Evolutionary conservation across 1,140 invertebrate genomes (phyloP).

Genomic region (Diachasmimorpha longicaudata): DNA sequence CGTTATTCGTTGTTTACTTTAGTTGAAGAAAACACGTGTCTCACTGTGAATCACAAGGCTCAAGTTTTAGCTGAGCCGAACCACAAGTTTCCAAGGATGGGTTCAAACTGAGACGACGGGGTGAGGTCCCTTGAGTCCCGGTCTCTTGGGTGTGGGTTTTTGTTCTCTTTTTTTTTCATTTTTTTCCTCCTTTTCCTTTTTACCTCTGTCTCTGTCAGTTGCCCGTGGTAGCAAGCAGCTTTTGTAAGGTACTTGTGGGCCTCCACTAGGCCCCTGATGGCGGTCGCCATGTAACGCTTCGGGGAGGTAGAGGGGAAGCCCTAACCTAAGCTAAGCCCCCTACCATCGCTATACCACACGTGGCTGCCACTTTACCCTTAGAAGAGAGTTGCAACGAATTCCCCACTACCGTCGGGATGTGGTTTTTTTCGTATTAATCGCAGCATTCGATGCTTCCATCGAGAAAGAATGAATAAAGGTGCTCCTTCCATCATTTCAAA

Average conservation of each 20-base stretch:
- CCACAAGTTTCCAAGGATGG: constrained; percentile 59
- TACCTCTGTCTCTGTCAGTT: constrained; percentile 26
- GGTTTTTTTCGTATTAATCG: background rate
- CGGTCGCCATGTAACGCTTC: constrained; percentile 26
- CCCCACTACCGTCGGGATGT: background rate
- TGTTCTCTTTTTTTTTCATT: constrained; percentile 51
- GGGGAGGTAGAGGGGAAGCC: constrained; percentile 35
- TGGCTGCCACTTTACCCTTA: constrained; percentile 30
- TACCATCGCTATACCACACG: constrained; percentile 34
- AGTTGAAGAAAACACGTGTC: constrained; percentile 15
- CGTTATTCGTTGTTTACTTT: background rate
- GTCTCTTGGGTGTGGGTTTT: constrained; percentile 55
- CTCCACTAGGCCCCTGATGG: constrained; percentile 52
- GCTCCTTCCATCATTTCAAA: no score
- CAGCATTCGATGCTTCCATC: background rate
- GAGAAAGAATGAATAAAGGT: no score
- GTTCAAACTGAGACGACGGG: constrained; percentile 57
- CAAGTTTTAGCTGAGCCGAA: constrained; percentile 36
- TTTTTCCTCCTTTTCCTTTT: constrained; percentile 38
- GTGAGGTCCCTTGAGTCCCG: constrained; percentile 45
- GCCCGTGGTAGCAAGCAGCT: constrained; percentile 42
- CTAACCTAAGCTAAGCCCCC: constrained; percentile 54
- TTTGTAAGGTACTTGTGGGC: constrained; percentile 46
- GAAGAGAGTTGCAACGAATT: background rate
- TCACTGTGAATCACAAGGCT: background rate